phyloP scores from a whole-genome alignment of 2,888 invertebrate species.

The Stenodera caucasica region DNA sequence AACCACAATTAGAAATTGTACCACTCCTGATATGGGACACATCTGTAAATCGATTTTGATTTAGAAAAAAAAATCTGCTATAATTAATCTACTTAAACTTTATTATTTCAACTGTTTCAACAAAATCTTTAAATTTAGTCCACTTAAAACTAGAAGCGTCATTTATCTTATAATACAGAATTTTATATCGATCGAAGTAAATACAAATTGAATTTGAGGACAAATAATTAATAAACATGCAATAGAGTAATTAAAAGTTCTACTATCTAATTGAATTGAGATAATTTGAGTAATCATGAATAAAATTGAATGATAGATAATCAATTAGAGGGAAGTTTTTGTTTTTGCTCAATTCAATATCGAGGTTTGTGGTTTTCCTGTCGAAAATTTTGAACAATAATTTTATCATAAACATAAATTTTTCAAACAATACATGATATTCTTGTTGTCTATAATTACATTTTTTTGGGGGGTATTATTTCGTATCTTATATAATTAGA shows the following conservation, averaged over 20 bases:
- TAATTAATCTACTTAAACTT: background rate
- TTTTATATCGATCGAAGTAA: no score
- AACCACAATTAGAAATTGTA: slow-evolving; percentile 46
- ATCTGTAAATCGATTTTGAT: slow-evolving; percentile 45
- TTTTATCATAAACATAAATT: no score
- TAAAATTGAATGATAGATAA: background rate
- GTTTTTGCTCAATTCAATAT: no score
- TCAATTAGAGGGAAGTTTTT: no score
- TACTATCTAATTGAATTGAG: no score
- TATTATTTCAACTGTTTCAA: slow-evolving; percentile 7
- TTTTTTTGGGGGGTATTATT: no score
- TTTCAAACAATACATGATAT: no score
- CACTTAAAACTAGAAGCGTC: background rate
- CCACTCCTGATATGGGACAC: slow-evolving; percentile 49
- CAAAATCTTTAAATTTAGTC: background rate
- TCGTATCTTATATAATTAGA: no score
- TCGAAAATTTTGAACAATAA: no score
- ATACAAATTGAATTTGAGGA: background rate
- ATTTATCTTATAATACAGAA: no score
- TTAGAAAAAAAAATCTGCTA: background rate
- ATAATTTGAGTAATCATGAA: background rate
- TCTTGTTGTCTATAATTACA: no score
- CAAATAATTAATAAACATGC: background rate
- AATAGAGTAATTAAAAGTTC: background rate
- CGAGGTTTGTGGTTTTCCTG: no score